A percentile compares a stretch with the other conserved stretches of the same genome.
These are phyloP conservation scores for Stomatorhinus walkeri DNA, from an alignment of 2,797 vertebrate species.

Conservation along the genomic window DNA sequence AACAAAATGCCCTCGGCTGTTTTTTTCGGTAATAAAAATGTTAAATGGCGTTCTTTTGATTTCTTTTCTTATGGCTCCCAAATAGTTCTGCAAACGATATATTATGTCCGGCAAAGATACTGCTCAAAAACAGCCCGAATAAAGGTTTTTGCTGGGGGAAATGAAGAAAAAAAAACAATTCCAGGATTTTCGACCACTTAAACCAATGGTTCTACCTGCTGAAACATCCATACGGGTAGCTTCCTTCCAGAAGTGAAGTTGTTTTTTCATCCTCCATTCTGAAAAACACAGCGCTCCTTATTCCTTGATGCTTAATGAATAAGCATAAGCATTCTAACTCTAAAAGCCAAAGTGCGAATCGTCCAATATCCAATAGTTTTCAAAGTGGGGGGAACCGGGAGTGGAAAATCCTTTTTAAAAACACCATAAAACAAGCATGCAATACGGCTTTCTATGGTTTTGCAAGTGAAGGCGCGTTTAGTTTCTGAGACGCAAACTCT, in stretches of 20 bases:
- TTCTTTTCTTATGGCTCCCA: slow-evolving; percentile 4
- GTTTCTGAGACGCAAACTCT: neutral
- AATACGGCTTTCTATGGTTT: neutral
- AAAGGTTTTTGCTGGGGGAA: neutral
- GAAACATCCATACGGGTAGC: slow-evolving; percentile 55
- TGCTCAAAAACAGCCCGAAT: neutral
- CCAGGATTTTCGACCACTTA: slow-evolving; percentile 29
- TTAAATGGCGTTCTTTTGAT: slow-evolving; percentile 30
- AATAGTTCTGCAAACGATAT: neutral
- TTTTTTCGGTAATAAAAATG: slow-evolving; percentile 32
- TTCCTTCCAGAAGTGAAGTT: slow-evolving; percentile 52
- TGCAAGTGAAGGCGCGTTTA: neutral
- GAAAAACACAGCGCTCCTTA: slow-evolving; percentile 27
- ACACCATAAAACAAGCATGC: slow-evolving; percentile 9
- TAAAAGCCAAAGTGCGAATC: slow-evolving; percentile 25
- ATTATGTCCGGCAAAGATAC: neutral
- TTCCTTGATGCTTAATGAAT: slow-evolving; percentile 26
- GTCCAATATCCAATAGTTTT: slow-evolving; percentile 33
- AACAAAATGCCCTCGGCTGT: slow-evolving; percentile 45
- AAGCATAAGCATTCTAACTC: slow-evolving; percentile 20
- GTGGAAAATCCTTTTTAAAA: slow-evolving; percentile 17
- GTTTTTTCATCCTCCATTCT: slow-evolving; percentile 61
- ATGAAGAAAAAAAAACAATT: slow-evolving; percentile 7
- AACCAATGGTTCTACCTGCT: slow-evolving; percentile 53
- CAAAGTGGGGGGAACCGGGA: neutral